Base-by-base conservation (phyloP, 2,797 vertebrate species). In the Anguilla marmorata region DNA sequence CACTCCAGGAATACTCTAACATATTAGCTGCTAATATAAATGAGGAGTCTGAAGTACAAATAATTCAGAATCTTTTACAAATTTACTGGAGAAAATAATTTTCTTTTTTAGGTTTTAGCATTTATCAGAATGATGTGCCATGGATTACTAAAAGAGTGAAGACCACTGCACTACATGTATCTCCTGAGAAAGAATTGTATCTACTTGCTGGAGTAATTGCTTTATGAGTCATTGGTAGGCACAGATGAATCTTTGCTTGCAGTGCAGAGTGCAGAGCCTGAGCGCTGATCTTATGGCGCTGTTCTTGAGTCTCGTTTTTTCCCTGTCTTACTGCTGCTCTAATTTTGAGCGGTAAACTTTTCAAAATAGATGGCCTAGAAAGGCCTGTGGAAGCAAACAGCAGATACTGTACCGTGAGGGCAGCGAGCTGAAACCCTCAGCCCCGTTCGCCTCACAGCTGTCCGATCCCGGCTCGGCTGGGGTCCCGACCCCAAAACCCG, bases 241-340 rank as follows among this genome's bases (percentile, higher is more conserved):
- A 11, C 41, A 48, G 24, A 14, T 7, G n/a, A 66, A 30, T 21
- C 79, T 37, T 79, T 12, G 19, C 19, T 5, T 76, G 48, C 79
- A 2, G 79, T 2, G 41, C 41, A 24, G 41, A 82, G 79, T n/a
- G 41, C 37, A 37, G 37, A 37, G 37, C 45, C 74, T 85, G 86
- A 21, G 87, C 74, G 50, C 85, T 85, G 60, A 87, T 86, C 88
- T 69, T 66, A 9, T 89, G 88, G 85, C 37, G 88, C 90, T 91
- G 89, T 90, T 91, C 88, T 56, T 84, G 88, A 89, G 89, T 87
- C 16, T 82, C 41, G 69, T 92, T 86, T 84, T 33, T 88, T 63
- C 87, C 58, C 87, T 86, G 88, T 84, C 89, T 88, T 92, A 85
- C 89, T 90, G 88, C 88, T 91, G 86, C 89, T 91, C 89, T 88